phyloP scores from a whole-genome alignment of 2,113 vertebrate genomes.

The Oryzias melastigma region DNA sequence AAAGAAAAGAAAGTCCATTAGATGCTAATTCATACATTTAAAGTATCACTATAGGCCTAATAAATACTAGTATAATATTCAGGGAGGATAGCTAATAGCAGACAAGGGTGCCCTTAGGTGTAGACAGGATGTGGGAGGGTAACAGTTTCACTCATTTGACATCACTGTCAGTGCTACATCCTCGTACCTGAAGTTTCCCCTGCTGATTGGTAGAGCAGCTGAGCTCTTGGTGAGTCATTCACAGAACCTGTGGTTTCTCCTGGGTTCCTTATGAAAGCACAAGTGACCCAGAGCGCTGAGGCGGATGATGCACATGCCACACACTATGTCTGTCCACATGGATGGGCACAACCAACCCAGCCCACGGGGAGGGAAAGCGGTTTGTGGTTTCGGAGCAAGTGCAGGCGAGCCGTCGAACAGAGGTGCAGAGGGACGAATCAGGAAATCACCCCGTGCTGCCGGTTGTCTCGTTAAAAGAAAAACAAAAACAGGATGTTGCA shows the following conservation, averaged over 20 bases:
- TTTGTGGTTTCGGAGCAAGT: slow-evolving; percentile 49
- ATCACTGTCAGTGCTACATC: slow-evolving; percentile 49
- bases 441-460: slow-evolving; percentile 14
- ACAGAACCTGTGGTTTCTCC: slow-evolving; percentile 32
- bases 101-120: slow-evolving; percentile 42
- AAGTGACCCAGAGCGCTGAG: slow-evolving; percentile 43
- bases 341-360: slow-evolving; percentile 36
- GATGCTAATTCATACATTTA: slow-evolving; percentile 62
- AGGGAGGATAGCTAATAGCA: slow-evolving; percentile 60
- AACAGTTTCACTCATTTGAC: slow-evolving; percentile 37
- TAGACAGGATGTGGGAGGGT: slow-evolving; percentile 27
- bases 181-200: slow-evolving; percentile 55
- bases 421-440: slow-evolving; percentile 43
- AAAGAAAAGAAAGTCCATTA: slow-evolving; percentile 56
- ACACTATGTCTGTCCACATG: slow-evolving; percentile 42
- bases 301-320: slow-evolving; percentile 49
- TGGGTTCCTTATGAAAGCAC: slow-evolving; percentile 37
- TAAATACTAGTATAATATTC: slow-evolving; percentile 59
- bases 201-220: slow-evolving; percentile 49
- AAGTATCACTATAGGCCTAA: slow-evolving; percentile 64
- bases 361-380: slow-evolving; percentile 42
- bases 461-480: slow-evolving; percentile 1
- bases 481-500: slow-evolving; percentile 14
- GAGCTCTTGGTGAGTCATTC: slow-evolving; percentile 46
- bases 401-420: slow-evolving; percentile 27